These are phyloP conservation scores for Tetranychus piercei DNA, from an alignment of 2,888 invertebrate genomes.

Conservation along the genomic window DNA sequence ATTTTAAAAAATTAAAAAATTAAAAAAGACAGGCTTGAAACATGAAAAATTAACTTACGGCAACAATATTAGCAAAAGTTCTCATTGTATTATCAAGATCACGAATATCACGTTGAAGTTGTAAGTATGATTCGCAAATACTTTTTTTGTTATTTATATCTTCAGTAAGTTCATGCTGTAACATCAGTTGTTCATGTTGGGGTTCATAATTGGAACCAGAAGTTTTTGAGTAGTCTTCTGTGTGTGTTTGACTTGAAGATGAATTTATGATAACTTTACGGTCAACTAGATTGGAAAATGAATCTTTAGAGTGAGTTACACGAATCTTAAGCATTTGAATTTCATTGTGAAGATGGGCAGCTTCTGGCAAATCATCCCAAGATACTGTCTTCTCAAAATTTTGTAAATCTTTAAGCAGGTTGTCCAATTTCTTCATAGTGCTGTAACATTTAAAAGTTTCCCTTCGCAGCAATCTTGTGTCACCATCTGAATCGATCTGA, in stretches of 20 bases:
- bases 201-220: background rate
- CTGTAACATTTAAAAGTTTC: background rate
- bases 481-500: background rate
- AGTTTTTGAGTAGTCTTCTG: background rate
- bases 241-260: background rate
- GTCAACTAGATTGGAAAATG: background rate
- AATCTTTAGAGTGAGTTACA: background rate
- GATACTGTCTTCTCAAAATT: background rate
- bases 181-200: background rate
- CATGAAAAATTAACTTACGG: background rate
- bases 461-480: background rate
- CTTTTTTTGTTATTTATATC: background rate
- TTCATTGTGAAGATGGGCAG: background rate
- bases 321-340: background rate
- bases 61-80: background rate
- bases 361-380: background rate
- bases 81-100: background rate
- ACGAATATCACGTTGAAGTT: background rate
- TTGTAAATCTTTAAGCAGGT: background rate
- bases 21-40: background rate
- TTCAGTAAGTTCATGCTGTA: background rate
- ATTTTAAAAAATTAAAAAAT: background rate
- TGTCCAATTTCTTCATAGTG: constrained; percentile 7
- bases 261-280: background rate
- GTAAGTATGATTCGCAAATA: constrained; percentile 1